Conservation (phyloP, 2,888 invertebrate genomes). For the Patella pellucida region DNA sequence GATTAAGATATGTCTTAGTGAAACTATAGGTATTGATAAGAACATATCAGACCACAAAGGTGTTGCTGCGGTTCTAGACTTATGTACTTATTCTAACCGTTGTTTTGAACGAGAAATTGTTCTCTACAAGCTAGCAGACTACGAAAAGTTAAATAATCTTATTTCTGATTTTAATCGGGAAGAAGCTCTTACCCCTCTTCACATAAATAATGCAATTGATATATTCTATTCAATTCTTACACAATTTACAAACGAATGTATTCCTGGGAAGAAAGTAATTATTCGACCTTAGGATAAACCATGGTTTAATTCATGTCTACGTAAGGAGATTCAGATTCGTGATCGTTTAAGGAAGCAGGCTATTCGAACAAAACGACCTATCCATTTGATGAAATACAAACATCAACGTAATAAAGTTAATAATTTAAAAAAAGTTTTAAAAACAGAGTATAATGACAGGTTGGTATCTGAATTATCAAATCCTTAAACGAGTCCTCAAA, state of each 20-base stretch:
- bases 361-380: neutral
- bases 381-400: neutral
- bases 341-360: neutral
- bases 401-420: neutral
- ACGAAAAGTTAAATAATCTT: neutral
- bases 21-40: neutral
- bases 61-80: neutral
- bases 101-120: neutral
- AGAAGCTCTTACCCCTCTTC: neutral
- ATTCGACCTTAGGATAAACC: neutral
- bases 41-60: constrained; percentile 1
- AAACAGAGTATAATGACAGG: neutral
- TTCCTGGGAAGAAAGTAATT: neutral
- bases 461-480: too few relatives aligned
- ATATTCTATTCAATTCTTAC: neutral
- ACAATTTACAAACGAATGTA: neutral
- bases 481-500: too few relatives aligned
- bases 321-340: neutral
- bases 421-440: neutral
- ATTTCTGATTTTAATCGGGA: neutral
- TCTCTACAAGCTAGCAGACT: neutral
- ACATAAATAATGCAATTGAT: neutral
- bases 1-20: neutral
- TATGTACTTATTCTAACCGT: neutral
- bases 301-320: neutral